Percentiles rank a stretch among this genome's conserved stretches.
These are phyloP conservation scores for Hypotaenidia philippensis DNA, from an alignment of 2,797 vertebrate species.

Conservation along the genomic window DNA sequence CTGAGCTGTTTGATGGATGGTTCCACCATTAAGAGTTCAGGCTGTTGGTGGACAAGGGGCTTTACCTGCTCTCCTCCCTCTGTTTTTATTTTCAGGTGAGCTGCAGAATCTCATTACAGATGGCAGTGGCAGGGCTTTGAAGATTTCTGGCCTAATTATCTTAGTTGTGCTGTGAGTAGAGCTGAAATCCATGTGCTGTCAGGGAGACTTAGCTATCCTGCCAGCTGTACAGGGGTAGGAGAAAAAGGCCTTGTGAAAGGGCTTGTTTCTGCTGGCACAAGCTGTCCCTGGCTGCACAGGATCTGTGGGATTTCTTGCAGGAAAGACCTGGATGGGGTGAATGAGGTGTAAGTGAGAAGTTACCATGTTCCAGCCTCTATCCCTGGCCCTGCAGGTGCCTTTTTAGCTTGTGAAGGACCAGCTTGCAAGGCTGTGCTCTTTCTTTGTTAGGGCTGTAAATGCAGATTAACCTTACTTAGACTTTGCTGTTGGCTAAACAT, in stretches of 20 bases:
- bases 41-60: neutral
- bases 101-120: conserved; percentile 32
- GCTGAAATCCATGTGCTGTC: neutral
- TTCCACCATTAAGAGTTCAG: neutral
- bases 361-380: neutral
- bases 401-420: neutral
- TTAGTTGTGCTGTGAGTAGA: neutral
- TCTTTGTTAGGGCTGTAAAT: neutral
- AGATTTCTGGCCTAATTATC: conserved; percentile 52
- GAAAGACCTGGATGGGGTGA: neutral
- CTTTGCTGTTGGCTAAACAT: neutral
- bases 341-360: neutral
- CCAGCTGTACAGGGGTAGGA: neutral
- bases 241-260: neutral
- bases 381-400: neutral
- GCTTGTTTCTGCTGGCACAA: neutral
- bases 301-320: neutral
- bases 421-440: neutral
- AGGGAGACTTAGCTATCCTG: neutral
- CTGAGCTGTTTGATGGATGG: neutral
- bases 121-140: neutral
- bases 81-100: neutral
- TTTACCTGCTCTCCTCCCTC: neutral
- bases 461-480: neutral
- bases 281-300: accelerated